Evolutionary conservation across 2,113 vertebrate genomes (phyloP), one percentile per base, ranked within the genome.

Genomic region (Aphyosemion australe): DNA sequence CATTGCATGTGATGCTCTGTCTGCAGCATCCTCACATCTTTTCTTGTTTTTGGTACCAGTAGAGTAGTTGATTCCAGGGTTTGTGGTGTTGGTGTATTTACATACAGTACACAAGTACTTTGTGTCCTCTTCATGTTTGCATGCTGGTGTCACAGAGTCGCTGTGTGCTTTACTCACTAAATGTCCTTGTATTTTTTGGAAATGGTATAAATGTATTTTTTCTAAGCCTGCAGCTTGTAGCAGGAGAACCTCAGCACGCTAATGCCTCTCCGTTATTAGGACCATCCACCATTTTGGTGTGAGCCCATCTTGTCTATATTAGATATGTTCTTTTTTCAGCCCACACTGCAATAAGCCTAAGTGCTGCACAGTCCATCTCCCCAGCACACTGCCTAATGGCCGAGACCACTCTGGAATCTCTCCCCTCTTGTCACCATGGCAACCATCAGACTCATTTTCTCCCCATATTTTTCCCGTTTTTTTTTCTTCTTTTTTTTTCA

Each of bases 291-390:
- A 84, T 88, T 84, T 89, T 83, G 84, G 77, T 83, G 68, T 37
- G 18, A 84, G 56, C 70, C 73, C 72, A 76, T 84, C 84, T 83
- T 37, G 53, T 74, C 68, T 77, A 65, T 82, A 85, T 80, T 83
- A 83, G 73, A 86, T 80, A 83, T 84, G 59, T 62, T 77, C 79
- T 56, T 72, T 74, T 42, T 84, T 74, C 69, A 79, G 76, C 79
- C 77, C 70, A 85, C 82, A 82, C 76, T 86, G 83, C 87, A 87
- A 89, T 88, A 88, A 82, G 84, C 74, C 61, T 82, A 88, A 88
- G 80, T 86, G 80, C 82, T 83, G 71, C 75, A 69, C 69, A 71
- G 78, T 85, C 82, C 84, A 73, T 80, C 84, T 80, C 72, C 74
- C 70, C 65, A 74, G 74, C 79, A 84, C 71, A 46, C 73, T 79